phyloP scores from a whole-genome alignment of 1,140 invertebrate genomes.

The Leptoteleia sp. region DNA sequence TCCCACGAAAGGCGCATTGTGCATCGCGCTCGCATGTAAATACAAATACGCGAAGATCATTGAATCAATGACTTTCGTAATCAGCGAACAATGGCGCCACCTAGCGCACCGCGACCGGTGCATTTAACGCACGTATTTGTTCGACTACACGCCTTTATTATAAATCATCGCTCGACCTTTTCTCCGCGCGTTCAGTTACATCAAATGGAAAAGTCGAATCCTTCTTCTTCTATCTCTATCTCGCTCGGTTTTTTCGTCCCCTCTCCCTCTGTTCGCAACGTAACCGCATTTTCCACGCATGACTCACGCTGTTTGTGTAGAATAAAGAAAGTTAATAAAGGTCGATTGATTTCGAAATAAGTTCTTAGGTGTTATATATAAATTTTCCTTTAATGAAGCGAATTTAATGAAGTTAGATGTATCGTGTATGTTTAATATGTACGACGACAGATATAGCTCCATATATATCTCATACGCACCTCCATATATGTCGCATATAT shows the following conservation, averaged over 20 bases:
- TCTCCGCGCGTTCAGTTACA: not conserved
- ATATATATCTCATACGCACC: too few species aligned
- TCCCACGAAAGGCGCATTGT: constrained; percentile 45
- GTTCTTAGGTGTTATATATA: too few species aligned
- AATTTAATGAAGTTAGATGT: too few species aligned
- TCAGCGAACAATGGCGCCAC: constrained; percentile 45
- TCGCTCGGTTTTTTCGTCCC: too few species aligned
- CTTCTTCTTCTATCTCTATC: too few species aligned
- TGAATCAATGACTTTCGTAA: constrained; percentile 52
- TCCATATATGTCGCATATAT: too few species aligned
- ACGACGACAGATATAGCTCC: too few species aligned
- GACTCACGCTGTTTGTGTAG: constrained; percentile 9
- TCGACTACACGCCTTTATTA: constrained; percentile 11
- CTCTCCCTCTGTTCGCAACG: too few species aligned
- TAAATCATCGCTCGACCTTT: constrained; percentile 33
- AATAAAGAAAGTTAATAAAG: constrained; percentile 8
- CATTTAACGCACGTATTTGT: constrained; percentile 18
- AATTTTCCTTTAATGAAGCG: too few species aligned
- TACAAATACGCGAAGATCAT: constrained; percentile 50
- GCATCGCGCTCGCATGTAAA: constrained; percentile 52
- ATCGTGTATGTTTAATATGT: too few species aligned
- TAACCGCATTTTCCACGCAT: constrained; percentile 17
- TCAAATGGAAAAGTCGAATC: not conserved
- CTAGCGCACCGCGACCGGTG: constrained; percentile 16
- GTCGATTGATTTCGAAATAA: too few species aligned